These are phyloP conservation scores for Paramormyrops hopkinsi DNA, from an alignment of 2,797 vertebrate genomes.

Conservation along the genomic window DNA sequence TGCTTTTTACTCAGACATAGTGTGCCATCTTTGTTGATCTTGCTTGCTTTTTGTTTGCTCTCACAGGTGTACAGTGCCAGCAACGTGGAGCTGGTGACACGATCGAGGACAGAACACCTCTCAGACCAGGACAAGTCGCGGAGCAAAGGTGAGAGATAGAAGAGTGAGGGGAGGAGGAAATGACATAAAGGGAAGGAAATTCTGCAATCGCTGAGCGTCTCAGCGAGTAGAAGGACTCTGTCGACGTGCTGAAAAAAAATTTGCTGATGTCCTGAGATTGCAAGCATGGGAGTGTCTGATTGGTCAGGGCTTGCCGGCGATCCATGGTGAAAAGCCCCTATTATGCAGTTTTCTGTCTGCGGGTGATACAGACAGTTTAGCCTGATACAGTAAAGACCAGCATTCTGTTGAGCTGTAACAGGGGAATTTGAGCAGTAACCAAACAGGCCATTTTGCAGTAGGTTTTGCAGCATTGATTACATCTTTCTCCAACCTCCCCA, in stretches of 20 bases:
- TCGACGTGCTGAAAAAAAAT: not conserved
- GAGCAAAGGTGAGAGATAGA: slow-evolving; percentile 73
- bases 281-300: not conserved
- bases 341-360: not conserved
- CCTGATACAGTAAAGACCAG: not conserved
- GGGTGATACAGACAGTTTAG: not conserved
- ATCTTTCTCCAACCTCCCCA: not conserved
- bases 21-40: not conserved
- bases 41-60: not conserved
- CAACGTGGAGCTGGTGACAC: slow-evolving; percentile 90
- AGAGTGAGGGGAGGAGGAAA: not conserved
- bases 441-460: not conserved
- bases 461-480: not conserved
- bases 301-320: not conserved
- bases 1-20: not conserved
- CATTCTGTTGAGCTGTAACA: not conserved
- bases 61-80: slow-evolving; percentile 88
- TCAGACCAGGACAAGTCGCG: slow-evolving; percentile 93
- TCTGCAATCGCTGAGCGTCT: not conserved
- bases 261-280: not conserved
- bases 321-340: not conserved
- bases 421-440: not conserved
- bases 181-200: not conserved
- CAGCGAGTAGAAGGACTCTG: not conserved
- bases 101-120: slow-evolving; percentile 87